Evolutionary conservation across 37 sponge, comb jelly and placozoan genomes (phyloP).

Genomic region (Theonella swinhoei): DNA sequence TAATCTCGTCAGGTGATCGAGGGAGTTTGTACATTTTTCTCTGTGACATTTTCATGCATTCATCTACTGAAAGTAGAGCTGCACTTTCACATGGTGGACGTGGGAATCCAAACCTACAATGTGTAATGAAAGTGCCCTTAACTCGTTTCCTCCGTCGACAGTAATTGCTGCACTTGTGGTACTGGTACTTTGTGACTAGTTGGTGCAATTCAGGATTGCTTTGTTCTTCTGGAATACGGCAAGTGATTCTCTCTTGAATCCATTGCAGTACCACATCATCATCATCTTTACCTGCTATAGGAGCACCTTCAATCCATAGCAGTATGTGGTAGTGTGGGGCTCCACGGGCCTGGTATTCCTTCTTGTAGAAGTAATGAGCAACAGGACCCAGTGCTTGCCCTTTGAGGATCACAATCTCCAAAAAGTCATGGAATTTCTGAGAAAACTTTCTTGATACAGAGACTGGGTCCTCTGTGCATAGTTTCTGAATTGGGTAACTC

Average conservation of each 20-base stretch:
- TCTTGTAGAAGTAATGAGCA: conserved; percentile 43
- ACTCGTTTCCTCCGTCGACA: conserved; percentile 16
- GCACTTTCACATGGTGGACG: conserved; percentile 13
- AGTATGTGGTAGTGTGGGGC: conserved; percentile 61
- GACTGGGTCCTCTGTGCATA: conserved; percentile 65
- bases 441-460: conserved; percentile 62
- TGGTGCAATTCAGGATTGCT: conserved; percentile 51
- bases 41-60: conserved; percentile 28
- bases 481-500: conserved; percentile 25
- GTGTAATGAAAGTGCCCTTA: conserved; percentile 22
- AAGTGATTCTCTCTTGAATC: conserved; percentile 61
- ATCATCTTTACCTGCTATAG: conserved; percentile 37
- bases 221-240: no score
- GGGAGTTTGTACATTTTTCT: conserved; percentile 40
- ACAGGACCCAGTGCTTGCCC: conserved; percentile 44
- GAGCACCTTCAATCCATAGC: conserved; percentile 56
- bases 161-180: conserved; percentile 20
- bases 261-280: not conserved
- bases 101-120: conserved; percentile 59
- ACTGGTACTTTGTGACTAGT: conserved; percentile 52
- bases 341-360: no score
- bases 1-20: no score
- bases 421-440: conserved; percentile 39
- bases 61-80: conserved; percentile 14
- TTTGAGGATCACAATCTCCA: conserved; percentile 28